Percentiles rank a stretch among this genome's conserved stretches.
Conservation (phyloP, 2,797 vertebrate genomes). For the Betta splendens region DNA sequence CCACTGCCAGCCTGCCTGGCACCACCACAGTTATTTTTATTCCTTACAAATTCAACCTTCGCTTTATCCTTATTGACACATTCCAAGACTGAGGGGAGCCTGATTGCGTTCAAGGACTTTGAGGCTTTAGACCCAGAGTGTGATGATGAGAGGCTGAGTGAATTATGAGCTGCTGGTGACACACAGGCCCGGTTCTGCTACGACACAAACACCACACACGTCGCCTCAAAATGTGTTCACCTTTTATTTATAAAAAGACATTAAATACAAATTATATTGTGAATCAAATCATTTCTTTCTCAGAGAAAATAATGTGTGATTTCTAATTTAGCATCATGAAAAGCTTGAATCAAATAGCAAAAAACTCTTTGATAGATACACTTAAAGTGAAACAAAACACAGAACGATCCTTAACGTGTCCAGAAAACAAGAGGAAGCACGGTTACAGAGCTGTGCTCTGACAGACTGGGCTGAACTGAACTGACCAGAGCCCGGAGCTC, state of each 20-base stretch:
- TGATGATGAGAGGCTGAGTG: neutral
- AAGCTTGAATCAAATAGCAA: constrained; percentile 74
- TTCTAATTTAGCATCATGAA: constrained; percentile 80
- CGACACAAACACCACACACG: neutral
- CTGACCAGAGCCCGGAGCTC: constrained; percentile 52
- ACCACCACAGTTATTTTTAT: constrained; percentile 79
- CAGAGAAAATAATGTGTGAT: constrained; percentile 78
- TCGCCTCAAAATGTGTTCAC: constrained; percentile 82
- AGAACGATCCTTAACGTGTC: constrained; percentile 75
- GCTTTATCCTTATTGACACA: constrained; percentile 78
- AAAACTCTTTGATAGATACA: constrained; percentile 67
- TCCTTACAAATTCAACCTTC: constrained; percentile 76
- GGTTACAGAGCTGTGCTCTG: constrained; percentile 65
- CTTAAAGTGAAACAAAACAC: constrained; percentile 68
- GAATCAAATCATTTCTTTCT: constrained; percentile 78
- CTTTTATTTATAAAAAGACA: constrained; percentile 83
- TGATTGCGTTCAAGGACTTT: constrained; percentile 57
- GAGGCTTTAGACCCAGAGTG: too few relatives aligned
- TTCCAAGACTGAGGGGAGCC: constrained; percentile 72
- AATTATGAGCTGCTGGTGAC: constrained; percentile 10
- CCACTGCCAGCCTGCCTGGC: constrained; percentile 80
- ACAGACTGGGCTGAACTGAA: constrained; percentile 59
- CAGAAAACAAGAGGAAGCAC: constrained; percentile 60
- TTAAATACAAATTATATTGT: constrained; percentile 87
- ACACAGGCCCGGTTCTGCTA: neutral